Base-by-base conservation (phyloP, 2,888 invertebrate species). In the Athalia rosae region DNA sequence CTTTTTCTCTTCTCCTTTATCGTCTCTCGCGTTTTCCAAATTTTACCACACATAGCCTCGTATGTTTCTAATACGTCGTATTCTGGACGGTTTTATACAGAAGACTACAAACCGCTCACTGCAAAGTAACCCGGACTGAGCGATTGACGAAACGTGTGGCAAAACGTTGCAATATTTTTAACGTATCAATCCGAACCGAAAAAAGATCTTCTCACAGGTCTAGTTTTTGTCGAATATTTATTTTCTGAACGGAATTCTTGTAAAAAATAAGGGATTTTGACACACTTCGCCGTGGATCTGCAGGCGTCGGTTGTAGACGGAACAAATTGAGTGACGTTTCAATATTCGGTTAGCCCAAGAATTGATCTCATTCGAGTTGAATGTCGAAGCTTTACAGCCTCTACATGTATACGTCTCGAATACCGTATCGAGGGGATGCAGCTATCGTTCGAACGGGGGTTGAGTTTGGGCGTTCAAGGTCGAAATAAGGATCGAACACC, bases 271-370 rank as follows among this genome's bases (percentile, higher is more conserved):
- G 48, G 50, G 11, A 50, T 50, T 66, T 66, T 50, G 28, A 66
- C 66, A 66, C 50, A n/a, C n/a, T n/a, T n/a, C n/a, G n/a, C n/a
- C n/a, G n/a, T n/a, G n/a, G n/a, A n/a, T n/a, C n/a, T n/a, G n/a
- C n/a, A 28, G 28, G 28, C 28, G 28, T 28, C 28, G 2, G 1
- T 28, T 28, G 28, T 28, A 2, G 11, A 5, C 9, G 50, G 1
- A 50, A 67, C 50, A 67, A 67, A 67, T 67, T 53, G 50, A 67
- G 48, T 50, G 50, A 64, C 64, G 48, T 64, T 64, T 64, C 64
- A 13, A 64, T 64, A 64, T 48, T 64, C 64, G 15, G 48, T 45
- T 64, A 45, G 15, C 45, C 13, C 15, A 47, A 28, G 28, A 48
- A 47, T 64, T 9, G 47, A 67, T 53, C 41, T 67, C 50, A 28